A percentile compares a stretch with the other conserved stretches of the same genome.
Evolutionary conservation across 2,797 vertebrate genomes (phyloP).

Genomic region (Notolabrus celidotus): DNA sequence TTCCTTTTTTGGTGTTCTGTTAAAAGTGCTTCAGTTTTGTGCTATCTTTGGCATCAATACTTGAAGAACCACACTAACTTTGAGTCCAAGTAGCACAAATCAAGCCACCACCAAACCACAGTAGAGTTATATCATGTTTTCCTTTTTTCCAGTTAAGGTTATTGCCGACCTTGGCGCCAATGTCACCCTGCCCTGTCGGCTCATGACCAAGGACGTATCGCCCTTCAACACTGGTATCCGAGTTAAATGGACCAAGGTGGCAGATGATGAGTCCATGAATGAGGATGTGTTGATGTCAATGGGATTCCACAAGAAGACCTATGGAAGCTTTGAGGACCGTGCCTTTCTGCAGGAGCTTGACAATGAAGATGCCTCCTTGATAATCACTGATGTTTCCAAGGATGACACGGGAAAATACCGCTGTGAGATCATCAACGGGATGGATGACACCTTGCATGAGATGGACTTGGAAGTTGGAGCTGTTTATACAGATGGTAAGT

Average conservation of each 20-base stretch:
- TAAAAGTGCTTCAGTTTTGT: constrained; percentile 2
- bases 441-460: constrained; percentile 86
- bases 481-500: constrained; percentile 65
- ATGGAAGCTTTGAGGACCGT: constrained; percentile 86
- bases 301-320: constrained; percentile 90
- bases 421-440: constrained; percentile 92
- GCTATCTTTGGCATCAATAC: background rate
- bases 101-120: background rate
- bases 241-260: constrained; percentile 94
- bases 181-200: constrained; percentile 73
- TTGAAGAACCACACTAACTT: background rate
- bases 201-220: constrained; percentile 39
- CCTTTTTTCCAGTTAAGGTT: constrained; percentile 75
- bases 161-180: constrained; percentile 87
- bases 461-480: constrained; percentile 87
- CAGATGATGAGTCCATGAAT: constrained; percentile 83
- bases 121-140: constrained; percentile 34
- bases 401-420: constrained; percentile 92
- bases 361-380: constrained; percentile 88
- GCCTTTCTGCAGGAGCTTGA: constrained; percentile 83
- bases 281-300: constrained; percentile 91
- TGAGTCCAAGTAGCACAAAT: background rate
- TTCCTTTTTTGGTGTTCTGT: constrained; percentile 12
- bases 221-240: constrained; percentile 83
- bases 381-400: constrained; percentile 85